Evolutionary conservation across 2,888 invertebrate species (phyloP).

Genomic region (Drosophila peninsularis): DNA sequence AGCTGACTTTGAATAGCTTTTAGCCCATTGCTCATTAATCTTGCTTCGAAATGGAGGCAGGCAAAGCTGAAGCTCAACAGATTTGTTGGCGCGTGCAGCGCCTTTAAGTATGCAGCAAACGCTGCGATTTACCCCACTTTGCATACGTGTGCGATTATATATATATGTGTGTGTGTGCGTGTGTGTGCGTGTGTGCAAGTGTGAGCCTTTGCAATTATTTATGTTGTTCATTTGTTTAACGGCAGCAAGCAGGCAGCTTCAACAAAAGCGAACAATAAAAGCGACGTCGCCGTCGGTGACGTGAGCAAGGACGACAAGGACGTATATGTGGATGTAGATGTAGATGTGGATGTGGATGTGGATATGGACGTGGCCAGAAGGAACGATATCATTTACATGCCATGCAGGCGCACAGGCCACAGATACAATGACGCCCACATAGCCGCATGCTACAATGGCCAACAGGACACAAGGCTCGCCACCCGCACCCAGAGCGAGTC

Average conservation of each 20-base stretch:
- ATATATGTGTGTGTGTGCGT: constrained; percentile 11
- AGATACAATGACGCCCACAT: constrained; percentile 67
- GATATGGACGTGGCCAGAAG: constrained; percentile 56
- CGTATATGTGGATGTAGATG: background rate
- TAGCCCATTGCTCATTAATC: constrained; percentile 65
- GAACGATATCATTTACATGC: constrained; percentile 82
- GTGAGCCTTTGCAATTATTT: constrained; percentile 78
- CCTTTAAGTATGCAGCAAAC: constrained; percentile 64
- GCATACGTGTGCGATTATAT: constrained; percentile 40
- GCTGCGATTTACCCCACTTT: constrained; percentile 70
- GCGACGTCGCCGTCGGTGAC: constrained; percentile 69
- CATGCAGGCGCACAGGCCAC: constrained; percentile 60
- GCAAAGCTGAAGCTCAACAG: constrained; percentile 51
- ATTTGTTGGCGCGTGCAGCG: constrained; percentile 60
- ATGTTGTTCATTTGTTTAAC: constrained; percentile 81
- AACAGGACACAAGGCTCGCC: constrained; percentile 41
- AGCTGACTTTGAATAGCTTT: constrained; percentile 59
- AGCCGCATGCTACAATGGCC: constrained; percentile 62
- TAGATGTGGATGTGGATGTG: constrained; percentile 11
- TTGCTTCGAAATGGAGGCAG: constrained; percentile 63
- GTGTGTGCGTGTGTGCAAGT: constrained; percentile 33
- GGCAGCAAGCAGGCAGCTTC: constrained; percentile 70
- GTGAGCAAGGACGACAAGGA: constrained; percentile 64
- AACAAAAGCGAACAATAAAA: constrained; percentile 77
- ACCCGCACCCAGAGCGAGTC: constrained; percentile 37